A percentile compares a stretch with the other conserved stretches of the same genome.
These are phyloP conservation scores for Geophilus truncorum DNA, from an alignment of 2,888 invertebrate genomes.

Conservation along the genomic window DNA sequence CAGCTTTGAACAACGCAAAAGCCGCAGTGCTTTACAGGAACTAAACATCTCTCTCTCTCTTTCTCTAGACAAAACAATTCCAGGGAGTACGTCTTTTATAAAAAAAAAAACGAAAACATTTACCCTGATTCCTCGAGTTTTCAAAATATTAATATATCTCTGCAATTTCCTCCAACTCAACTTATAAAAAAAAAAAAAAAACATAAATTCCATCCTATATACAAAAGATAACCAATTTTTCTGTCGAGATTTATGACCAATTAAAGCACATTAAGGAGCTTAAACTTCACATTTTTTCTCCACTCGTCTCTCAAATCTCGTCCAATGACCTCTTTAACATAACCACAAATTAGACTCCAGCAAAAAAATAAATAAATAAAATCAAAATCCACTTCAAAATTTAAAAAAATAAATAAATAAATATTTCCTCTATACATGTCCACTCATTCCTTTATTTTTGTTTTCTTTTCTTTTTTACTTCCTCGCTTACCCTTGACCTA, in stretches of 20 bases:
- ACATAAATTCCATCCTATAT: background rate
- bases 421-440: too few relatives aligned
- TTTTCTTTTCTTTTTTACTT: background rate
- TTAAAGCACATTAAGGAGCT: constrained; percentile 4
- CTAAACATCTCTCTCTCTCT: too few relatives aligned
- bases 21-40: too few relatives aligned
- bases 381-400: too few relatives aligned
- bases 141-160: background rate
- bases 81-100: too few relatives aligned
- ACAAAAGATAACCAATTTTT: background rate
- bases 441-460: background rate
- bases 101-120: too few relatives aligned
- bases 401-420: background rate
- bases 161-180: background rate
- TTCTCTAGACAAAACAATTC: too few relatives aligned
- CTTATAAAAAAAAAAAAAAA: background rate
- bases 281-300: background rate
- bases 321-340: background rate
- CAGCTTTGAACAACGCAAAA: too few relatives aligned
- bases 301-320: background rate
- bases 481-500: background rate
- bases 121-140: too few relatives aligned
- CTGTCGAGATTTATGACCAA: background rate
- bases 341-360: background rate
- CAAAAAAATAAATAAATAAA: background rate